Evolutionary conservation across 1,140 invertebrate species (phyloP).

Genomic region (Nephila pilipes): DNA sequence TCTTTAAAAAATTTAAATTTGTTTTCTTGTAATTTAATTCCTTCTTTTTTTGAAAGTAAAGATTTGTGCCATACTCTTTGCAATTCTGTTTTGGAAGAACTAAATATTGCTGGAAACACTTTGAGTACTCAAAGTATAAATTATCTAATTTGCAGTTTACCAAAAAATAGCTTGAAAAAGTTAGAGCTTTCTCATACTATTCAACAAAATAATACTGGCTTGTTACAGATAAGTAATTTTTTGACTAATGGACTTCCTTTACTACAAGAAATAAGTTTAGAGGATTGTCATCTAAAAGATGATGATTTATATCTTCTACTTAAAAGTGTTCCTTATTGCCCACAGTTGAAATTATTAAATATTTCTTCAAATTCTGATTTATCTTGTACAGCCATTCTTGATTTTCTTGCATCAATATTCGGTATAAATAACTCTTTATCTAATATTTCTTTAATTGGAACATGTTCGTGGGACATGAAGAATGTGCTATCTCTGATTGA

Average conservation of each 20-base stretch:
- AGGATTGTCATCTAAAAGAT: slow-evolving; percentile 66
- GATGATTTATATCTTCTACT: slow-evolving; percentile 26
- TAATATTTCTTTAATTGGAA: slow-evolving; percentile 26
- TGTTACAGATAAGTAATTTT: background rate
- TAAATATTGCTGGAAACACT: slow-evolving; percentile 59
- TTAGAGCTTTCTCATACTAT: slow-evolving; percentile 46
- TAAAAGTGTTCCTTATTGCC: background rate
- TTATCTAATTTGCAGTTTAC: slow-evolving; percentile 7
- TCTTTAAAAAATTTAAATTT: slow-evolving; percentile 42
- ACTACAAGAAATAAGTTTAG: slow-evolving; percentile 47
- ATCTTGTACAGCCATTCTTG: background rate
- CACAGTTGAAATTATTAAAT: slow-evolving; percentile 39
- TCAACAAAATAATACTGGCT: background rate
- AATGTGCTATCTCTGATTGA: background rate
- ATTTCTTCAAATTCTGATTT: slow-evolving; percentile 61
- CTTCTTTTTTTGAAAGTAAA: background rate
- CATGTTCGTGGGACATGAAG: slow-evolving; percentile 37
- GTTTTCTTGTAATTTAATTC: slow-evolving; percentile 26
- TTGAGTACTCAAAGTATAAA: background rate
- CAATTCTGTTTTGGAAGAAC: slow-evolving; percentile 28
- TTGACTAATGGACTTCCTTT: background rate
- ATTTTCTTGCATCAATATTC: background rate
- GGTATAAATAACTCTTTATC: background rate
- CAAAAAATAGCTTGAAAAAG: slow-evolving; percentile 25
- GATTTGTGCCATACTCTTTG: background rate